Evolutionary conservation across 2,113 vertebrate genomes (phyloP), one percentile per base, ranked within the genome.

Genomic region (Clarias magur): DNA sequence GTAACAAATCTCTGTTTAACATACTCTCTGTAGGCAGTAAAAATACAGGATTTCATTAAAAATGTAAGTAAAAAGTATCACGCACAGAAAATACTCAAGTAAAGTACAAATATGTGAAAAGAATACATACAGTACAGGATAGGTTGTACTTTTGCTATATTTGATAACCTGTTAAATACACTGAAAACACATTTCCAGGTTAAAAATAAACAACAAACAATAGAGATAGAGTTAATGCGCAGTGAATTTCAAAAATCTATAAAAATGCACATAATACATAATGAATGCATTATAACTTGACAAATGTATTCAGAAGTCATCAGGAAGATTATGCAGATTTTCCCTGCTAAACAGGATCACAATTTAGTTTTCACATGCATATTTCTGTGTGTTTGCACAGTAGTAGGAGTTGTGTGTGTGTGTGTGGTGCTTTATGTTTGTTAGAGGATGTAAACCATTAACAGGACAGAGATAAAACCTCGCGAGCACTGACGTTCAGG

Each of bases 401-500:
- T 59, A 62, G 56, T 59, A 4, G 59, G 59, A 53, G 54, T 68
- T 63, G 48, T 42, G 6, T 48, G 8, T 84, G 63, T 84, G 23
- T 30, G n/a, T 62, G 82, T 27, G 80, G 17, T 90, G 84, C 70
- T 87, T 87, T 89, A 85, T 87, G 85, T 70, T 68, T 60, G 82
- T 42, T 59, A 78, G 54, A 82, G 76, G 17, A 79, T 70, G 83
- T 87, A 90, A 87, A 90, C 78, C 83, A 84, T 68, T 88, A 88
- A 81, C 63, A 68, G 86, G 79, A 83, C 38, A 38, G 53, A 89
- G 88, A 89, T 89, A 91, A 89, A 88, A 34, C 15, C 48, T 38
- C 11, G 42, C 60, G 73, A 81, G 65, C 79, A 72, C 90, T 89
- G 90, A 91, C 72, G 82, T 88, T 86, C 56, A n/a, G 86, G 79